A percentile compares a stretch with the other conserved stretches of the same genome.
These are phyloP conservation scores for Tachina fera DNA, from an alignment of 2,888 invertebrate species.

Conservation along the genomic window DNA sequence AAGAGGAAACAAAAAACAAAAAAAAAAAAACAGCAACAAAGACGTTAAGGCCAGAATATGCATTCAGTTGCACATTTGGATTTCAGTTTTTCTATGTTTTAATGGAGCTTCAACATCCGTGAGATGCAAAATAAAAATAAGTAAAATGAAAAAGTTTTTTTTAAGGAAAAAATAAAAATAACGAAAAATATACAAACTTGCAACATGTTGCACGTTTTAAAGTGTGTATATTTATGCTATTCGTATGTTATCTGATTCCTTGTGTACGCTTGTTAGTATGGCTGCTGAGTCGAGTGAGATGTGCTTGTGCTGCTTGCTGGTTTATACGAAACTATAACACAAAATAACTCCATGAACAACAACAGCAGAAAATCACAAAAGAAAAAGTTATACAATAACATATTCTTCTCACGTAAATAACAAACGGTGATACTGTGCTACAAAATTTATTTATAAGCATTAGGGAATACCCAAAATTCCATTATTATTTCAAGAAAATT, in stretches of 20 bases:
- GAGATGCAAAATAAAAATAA: slow-evolving; percentile 39
- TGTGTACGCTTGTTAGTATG: slow-evolving; percentile 22
- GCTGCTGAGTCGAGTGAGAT: slow-evolving; percentile 38
- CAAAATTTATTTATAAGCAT: neutral
- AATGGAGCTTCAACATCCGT: slow-evolving; percentile 57
- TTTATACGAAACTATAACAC: slow-evolving; percentile 20
- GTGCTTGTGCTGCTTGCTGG: slow-evolving; percentile 3
- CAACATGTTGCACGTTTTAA: slow-evolving; percentile 68
- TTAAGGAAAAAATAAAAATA: slow-evolving; percentile 2
- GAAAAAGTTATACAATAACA: slow-evolving; percentile 7
- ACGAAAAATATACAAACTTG: slow-evolving; percentile 48
- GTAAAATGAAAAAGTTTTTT: neutral
- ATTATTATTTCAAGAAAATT: neutral
- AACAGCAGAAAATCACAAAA: slow-evolving; percentile 2
- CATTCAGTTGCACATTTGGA: slow-evolving; percentile 45
- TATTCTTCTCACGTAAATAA: slow-evolving; percentile 67
- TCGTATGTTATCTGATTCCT: slow-evolving; percentile 27
- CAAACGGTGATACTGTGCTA: slow-evolving; percentile 51
- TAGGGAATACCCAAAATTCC: neutral
- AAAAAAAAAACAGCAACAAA: slow-evolving; percentile 1
- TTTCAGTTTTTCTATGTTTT: slow-evolving; percentile 42
- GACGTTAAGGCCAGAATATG: slow-evolving; percentile 33
- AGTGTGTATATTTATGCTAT: slow-evolving; percentile 16
- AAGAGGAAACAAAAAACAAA: neutral
- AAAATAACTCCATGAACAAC: slow-evolving; percentile 14